phyloP scores from a whole-genome alignment of 2,888 invertebrate genomes.

The Biston betularia region DNA sequence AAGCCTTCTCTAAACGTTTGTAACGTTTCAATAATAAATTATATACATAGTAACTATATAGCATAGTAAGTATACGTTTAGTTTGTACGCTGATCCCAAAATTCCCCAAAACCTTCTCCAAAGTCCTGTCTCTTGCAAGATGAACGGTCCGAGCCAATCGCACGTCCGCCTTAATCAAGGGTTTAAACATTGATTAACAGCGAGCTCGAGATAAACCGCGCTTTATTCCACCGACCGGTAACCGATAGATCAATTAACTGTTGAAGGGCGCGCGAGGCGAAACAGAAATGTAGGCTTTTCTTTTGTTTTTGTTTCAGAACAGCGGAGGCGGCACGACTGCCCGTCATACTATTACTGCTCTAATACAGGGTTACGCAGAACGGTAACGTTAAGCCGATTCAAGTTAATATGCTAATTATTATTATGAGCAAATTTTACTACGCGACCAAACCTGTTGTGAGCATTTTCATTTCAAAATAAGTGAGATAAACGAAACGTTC shows the following conservation, averaged over 20 bases:
- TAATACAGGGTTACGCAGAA: too few species aligned
- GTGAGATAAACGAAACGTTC: too few species aligned
- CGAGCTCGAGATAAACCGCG: slow-evolving; percentile 24
- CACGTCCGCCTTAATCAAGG: slow-evolving; percentile 36
- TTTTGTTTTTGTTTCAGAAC: slow-evolving; percentile 8
- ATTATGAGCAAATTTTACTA: too few species aligned
- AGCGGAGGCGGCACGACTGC: not conserved
- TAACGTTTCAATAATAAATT: too few species aligned
- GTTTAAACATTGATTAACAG: slow-evolving; percentile 42
- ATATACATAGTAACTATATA: too few species aligned
- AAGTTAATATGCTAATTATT: too few species aligned
- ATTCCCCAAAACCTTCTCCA: not conserved
- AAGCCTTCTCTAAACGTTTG: too few species aligned
- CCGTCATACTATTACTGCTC: not conserved
- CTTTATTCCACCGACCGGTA: slow-evolving; percentile 21
- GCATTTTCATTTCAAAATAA: too few species aligned
- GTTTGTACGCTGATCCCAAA: not conserved
- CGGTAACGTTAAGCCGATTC: too few species aligned
- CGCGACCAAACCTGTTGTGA: too few species aligned
- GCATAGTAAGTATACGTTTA: not conserved
- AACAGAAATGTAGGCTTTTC: slow-evolving; percentile 6
- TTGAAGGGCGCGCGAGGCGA: slow-evolving; percentile 13
- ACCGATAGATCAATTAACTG: slow-evolving; percentile 8
- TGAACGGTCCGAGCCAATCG: slow-evolving; percentile 23
- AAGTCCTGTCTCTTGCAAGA: slow-evolving; percentile 12